Percentiles rank a stretch among this genome's conserved stretches.
phyloP scores from a whole-genome alignment of 1,140 invertebrate genomes.

The Drosophila murphyi region DNA sequence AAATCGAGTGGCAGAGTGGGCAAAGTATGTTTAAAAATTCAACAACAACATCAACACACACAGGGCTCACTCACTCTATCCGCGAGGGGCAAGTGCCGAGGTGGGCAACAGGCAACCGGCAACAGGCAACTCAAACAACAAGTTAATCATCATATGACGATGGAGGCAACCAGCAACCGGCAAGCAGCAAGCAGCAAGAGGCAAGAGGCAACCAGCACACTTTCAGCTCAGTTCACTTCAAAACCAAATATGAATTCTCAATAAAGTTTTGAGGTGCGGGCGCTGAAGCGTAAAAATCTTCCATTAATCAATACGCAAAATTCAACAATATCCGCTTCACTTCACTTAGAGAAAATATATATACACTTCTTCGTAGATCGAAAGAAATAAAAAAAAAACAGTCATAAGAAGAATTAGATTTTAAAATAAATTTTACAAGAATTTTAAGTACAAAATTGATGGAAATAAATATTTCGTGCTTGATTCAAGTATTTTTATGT shows the following conservation, averaged over 20 bases:
- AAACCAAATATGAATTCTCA: neutral
- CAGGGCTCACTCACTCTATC: constrained; percentile 27
- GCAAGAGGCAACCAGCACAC: neutral
- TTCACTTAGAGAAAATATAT: constrained; percentile 66
- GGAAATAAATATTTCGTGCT: too few species aligned
- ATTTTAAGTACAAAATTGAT: too few species aligned
- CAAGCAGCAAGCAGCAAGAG: constrained; percentile 1
- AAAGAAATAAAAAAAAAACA: too few species aligned
- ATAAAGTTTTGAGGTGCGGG: constrained; percentile 9
- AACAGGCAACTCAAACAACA: constrained; percentile 31
- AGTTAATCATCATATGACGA: constrained; percentile 60
- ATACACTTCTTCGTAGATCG: constrained; percentile 31
- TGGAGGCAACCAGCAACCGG: constrained; percentile 22
- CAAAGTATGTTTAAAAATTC: constrained; percentile 51
- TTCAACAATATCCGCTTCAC: constrained; percentile 60
- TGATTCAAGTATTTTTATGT: too few species aligned
- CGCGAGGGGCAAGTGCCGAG: constrained; percentile 7
- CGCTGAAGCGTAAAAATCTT: constrained; percentile 47
- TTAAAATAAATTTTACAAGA: too few species aligned
- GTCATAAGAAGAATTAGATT: too few species aligned
- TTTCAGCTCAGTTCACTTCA: neutral
- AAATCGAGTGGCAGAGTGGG: constrained; percentile 47
- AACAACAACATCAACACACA: constrained; percentile 57
- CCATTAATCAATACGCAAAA: constrained; percentile 67
- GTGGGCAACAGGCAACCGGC: constrained; percentile 16